Evolutionary conservation across 2,113 vertebrate genomes (phyloP).

Genomic region (Morone saxatilis): DNA sequence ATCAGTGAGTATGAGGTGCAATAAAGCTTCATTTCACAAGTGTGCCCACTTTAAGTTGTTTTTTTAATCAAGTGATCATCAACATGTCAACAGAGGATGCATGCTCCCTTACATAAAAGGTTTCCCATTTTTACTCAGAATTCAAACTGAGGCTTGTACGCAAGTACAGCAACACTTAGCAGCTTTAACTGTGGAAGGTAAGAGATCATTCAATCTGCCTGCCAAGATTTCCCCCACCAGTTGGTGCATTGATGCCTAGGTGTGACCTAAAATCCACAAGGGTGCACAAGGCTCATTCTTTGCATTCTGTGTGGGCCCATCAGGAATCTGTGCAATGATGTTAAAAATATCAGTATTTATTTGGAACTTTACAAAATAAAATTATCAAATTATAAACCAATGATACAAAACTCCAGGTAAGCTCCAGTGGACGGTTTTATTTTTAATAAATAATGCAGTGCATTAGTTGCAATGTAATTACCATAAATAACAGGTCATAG

Average conservation of each 20-base stretch:
- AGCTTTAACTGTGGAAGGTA: conserved; percentile 8
- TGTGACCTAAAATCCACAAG: background rate
- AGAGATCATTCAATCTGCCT: conserved; percentile 10
- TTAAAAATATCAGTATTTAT: too few species aligned
- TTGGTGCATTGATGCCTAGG: background rate
- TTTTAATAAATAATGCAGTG: background rate
- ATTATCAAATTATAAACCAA: background rate
- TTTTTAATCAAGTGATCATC: conserved; percentile 23
- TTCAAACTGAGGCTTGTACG: conserved; percentile 14
- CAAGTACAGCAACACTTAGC: conserved; percentile 16
- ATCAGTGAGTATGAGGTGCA: conserved; percentile 1
- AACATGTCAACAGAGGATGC: conserved; percentile 12
- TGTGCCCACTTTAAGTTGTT: conserved; percentile 14
- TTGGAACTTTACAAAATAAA: too few species aligned
- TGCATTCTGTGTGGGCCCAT: too few species aligned
- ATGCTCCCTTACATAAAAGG: background rate
- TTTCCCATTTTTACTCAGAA: conserved; percentile 12
- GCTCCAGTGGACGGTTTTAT: background rate
- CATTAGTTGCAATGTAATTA: background rate
- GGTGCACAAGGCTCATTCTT: background rate
- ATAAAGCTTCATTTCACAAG: conserved; percentile 27
- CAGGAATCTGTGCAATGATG: background rate
- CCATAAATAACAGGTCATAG: background rate
- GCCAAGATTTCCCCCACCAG: conserved; percentile 2
- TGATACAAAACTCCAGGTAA: background rate